phyloP scores from a whole-genome alignment of 1,140 invertebrate genomes.

The Penaeus japonicus region DNA sequence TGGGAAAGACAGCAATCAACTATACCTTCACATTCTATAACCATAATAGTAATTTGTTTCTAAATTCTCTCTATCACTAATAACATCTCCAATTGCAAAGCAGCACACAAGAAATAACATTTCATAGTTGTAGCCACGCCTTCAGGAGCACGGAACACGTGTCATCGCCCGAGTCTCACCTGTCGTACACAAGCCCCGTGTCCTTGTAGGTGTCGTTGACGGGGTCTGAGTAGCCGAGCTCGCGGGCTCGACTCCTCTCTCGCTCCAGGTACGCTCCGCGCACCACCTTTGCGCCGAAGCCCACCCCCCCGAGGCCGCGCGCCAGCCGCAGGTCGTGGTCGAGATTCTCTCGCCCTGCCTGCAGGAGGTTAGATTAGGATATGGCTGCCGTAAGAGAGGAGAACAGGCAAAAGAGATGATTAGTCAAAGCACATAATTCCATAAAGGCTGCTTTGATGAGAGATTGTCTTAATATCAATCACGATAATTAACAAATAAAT shows the following conservation, averaged over 20 bases:
- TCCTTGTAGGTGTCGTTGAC: constrained; percentile 61
- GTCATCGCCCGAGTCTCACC: constrained; percentile 52
- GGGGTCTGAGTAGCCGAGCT: constrained; percentile 57
- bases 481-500: background rate
- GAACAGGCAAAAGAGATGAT: background rate
- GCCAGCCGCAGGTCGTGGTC: constrained; percentile 58
- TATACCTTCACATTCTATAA: too few species aligned
- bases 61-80: too few species aligned
- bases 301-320: constrained; percentile 57
- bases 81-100: too few species aligned
- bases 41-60: too few species aligned
- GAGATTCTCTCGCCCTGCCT: constrained; percentile 61
- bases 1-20: too few species aligned
- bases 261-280: constrained; percentile 66
- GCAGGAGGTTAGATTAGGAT: background rate
- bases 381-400: background rate
- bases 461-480: too few species aligned
- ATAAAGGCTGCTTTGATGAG: too few species aligned
- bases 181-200: constrained; percentile 61
- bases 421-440: too few species aligned
- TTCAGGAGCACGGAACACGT: background rate
- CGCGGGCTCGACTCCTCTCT: constrained; percentile 59
- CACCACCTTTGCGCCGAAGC: constrained; percentile 64
- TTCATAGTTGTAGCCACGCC: background rate
- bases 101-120: too few species aligned